phyloP scores from a whole-genome alignment of 2,888 invertebrate species.

The Mythimna pallens region DNA sequence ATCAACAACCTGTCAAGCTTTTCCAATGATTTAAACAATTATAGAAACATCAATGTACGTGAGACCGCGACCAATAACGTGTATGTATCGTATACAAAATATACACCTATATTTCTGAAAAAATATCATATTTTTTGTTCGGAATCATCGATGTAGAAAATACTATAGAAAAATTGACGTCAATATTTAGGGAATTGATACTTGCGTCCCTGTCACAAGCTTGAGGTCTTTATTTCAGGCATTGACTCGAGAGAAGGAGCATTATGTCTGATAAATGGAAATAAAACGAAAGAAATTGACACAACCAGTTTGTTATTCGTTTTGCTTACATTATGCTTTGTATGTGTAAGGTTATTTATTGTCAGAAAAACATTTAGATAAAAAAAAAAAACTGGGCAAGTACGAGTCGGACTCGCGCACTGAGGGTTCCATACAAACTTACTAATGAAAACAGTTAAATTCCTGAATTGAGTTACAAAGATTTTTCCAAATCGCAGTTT shows the following conservation, averaged over 20 bases:
- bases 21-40: slow-evolving; percentile 28
- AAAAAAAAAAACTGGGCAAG: no score
- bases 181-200: background rate
- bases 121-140: background rate
- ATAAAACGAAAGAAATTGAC: background rate
- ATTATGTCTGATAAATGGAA: background rate
- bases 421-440: no score
- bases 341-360: no score
- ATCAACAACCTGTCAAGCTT: slow-evolving; percentile 5
- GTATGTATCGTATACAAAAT: background rate
- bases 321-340: no score
- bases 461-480: no score
- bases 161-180: background rate
- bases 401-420: no score
- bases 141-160: slow-evolving; percentile 25
- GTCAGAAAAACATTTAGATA: no score
- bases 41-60: slow-evolving; percentile 4
- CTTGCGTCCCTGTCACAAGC: background rate
- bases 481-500: no score
- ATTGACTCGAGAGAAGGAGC: background rate
- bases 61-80: slow-evolving; percentile 4
- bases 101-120: background rate
- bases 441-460: no score
- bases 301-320: no score
- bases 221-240: background rate